Evolutionary conservation across 2,888 invertebrate genomes (phyloP), one percentile per base, ranked within the genome.

Genomic region (Bibio marci): DNA sequence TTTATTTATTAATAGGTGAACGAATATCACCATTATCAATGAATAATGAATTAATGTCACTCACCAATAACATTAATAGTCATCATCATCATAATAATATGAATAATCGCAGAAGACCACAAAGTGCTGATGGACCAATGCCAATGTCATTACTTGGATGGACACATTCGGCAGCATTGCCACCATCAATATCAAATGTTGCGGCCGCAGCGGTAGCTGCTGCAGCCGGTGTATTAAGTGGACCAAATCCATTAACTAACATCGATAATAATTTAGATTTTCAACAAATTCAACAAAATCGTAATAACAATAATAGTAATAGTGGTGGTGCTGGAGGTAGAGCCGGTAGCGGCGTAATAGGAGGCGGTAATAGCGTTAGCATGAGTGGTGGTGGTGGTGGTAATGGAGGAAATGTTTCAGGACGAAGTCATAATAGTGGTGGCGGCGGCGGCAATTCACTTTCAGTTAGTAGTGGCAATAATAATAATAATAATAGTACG

Each of bases 61-160:
- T n/a, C n/a, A n/a, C n/a, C 28, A 41, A 43, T 26, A 41, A 22
- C 8, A 22, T 6, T 22, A 22, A 22, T 22, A 22, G 35, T 27
- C 41, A 39, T 28, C 41, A 34, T 39, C 38, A 37, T 28, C 43
- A 40, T 35, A 39, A 38, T 30, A 42, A 43, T 22, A 43, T 37
- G 12, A 44, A 39, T 30, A 40, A 34, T 41, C 43, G 56, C 38
- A 49, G 53, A 48, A 63, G 78, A 47, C 77, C 77, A 36, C 76
- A 76, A 12, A 78, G 78, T 56, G 78, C 78, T 8, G 79, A 80
- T 46, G 48, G 52, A 5, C 54, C 50, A 11, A 65, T 67, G 50
- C 63, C 65, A 44, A 54, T 69, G 38, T 59, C 68, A 14, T 66
- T 69, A 41, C 64, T 68, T 43, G 56, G 59, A 14, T 62, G 62